Percentiles rank a stretch among this genome's conserved stretches.
Conservation (phyloP, 1,140 invertebrate species). For the Aphidius ervi region DNA sequence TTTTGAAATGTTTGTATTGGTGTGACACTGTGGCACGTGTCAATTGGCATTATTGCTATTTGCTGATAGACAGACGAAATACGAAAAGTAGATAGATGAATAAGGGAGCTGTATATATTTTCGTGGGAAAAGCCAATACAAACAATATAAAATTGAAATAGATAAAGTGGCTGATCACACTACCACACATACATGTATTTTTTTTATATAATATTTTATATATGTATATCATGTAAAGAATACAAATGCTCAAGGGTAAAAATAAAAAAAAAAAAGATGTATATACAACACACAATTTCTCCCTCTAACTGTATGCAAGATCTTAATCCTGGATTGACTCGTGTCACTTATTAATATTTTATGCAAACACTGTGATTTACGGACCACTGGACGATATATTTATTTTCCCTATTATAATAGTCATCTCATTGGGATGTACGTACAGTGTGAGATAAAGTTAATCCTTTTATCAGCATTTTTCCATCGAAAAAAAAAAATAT, state of each 20-base stretch:
- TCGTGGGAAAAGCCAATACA: conserved; percentile 51
- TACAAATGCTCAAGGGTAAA: background rate
- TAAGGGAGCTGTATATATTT: conserved; percentile 18
- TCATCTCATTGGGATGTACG: background rate
- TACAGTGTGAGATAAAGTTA: background rate
- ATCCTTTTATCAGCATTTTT: background rate
- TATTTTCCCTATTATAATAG: conserved; percentile 8
- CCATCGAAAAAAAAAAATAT: background rate
- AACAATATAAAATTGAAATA: conserved; percentile 53
- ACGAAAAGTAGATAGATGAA: conserved; percentile 7
- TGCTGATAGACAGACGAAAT: conserved; percentile 34
- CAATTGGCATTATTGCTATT: conserved; percentile 54
- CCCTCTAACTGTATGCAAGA: conserved; percentile 18
- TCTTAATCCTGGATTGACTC: conserved; percentile 54
- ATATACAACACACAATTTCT: conserved; percentile 7
- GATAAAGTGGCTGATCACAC: conserved; percentile 42
- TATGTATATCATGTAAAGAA: no score
- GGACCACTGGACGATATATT: conserved; percentile 22
- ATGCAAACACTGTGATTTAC: conserved; percentile 54
- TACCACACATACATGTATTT: no score
- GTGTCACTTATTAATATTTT: conserved; percentile 57
- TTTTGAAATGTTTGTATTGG: conserved; percentile 35
- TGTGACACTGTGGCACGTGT: conserved; percentile 47
- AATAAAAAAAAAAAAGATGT: background rate
- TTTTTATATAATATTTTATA: no score